phyloP scores from a whole-genome alignment of 2,888 invertebrate species.

The Pachymerium ferrugineum region DNA sequence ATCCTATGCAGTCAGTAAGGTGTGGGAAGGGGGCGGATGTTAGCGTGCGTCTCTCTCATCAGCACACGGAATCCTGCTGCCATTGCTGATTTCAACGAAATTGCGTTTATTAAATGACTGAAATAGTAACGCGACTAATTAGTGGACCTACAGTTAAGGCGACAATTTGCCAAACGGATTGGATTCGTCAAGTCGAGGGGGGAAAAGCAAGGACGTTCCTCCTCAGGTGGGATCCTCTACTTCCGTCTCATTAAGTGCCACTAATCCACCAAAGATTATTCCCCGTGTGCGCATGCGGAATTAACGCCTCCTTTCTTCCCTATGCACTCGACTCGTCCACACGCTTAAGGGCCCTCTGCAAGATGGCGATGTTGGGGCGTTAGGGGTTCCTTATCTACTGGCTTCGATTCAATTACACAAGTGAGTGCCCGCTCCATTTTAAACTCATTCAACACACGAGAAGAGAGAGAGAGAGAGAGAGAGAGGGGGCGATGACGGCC shows the following conservation, averaged over 20 bases:
- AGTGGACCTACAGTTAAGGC: background rate
- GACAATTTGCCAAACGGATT: background rate
- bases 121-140: background rate
- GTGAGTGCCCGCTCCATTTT: slow-evolving; percentile 17
- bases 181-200: slow-evolving; percentile 17
- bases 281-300: background rate
- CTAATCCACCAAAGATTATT: slow-evolving; percentile 16
- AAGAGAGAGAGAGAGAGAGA: background rate
- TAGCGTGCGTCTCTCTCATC: background rate
- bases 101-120: background rate
- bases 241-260: background rate
- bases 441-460: slow-evolving; percentile 14
- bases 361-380: background rate
- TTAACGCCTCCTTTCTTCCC: background rate
- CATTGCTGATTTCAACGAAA: background rate
- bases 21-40: background rate
- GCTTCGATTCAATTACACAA: slow-evolving; percentile 19
- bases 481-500: background rate
- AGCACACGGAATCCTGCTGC: slow-evolving; percentile 12
- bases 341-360: background rate
- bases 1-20: background rate
- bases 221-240: background rate
- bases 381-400: background rate
- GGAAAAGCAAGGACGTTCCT: background rate
- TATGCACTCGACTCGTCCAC: background rate